These are phyloP conservation scores for Drosophila ficusphila DNA, from an alignment of 1,140 invertebrate genomes.

Conservation along the genomic window DNA sequence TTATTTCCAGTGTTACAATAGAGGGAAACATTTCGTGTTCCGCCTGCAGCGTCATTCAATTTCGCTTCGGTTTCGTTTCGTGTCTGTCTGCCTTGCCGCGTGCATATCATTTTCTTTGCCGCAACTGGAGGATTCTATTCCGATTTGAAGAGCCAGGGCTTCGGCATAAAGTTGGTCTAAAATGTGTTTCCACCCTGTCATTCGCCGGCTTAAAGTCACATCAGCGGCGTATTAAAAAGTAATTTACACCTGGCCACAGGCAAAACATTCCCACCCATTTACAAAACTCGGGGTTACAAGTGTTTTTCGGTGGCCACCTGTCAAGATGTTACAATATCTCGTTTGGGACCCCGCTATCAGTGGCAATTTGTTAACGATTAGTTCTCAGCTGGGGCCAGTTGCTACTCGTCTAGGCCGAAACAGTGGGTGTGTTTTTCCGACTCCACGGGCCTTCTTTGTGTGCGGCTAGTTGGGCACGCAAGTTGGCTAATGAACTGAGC, in stretches of 20 bases:
- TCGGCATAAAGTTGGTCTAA: slow-evolving; percentile 37
- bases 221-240: slow-evolving; percentile 75
- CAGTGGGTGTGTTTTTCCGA: slow-evolving; percentile 2
- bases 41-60: slow-evolving; percentile 45
- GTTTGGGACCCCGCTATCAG: slow-evolving; percentile 54
- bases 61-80: slow-evolving; percentile 39
- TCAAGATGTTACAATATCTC: slow-evolving; percentile 52
- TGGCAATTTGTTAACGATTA: slow-evolving; percentile 80
- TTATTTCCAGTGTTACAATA: not conserved
- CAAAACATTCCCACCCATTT: slow-evolving; percentile 57
- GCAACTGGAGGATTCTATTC: slow-evolving; percentile 13
- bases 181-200: slow-evolving; percentile 31
- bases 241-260: slow-evolving; percentile 71
- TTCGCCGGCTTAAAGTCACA: slow-evolving; percentile 46
- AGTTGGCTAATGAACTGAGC: slow-evolving; percentile 29
- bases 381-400: slow-evolving; percentile 52
- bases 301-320: slow-evolving; percentile 43
- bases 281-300: slow-evolving; percentile 21
- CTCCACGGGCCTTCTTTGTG: not conserved
- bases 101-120: slow-evolving; percentile 44
- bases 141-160: not conserved
- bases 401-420: slow-evolving; percentile 20
- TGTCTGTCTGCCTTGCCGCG: slow-evolving; percentile 42
- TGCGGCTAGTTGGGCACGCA: slow-evolving; percentile 21
- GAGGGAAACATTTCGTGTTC: slow-evolving; percentile 19